Base-by-base conservation (phyloP, 2,113 vertebrate genomes). In the Rhodinocichla rosea region DNA sequence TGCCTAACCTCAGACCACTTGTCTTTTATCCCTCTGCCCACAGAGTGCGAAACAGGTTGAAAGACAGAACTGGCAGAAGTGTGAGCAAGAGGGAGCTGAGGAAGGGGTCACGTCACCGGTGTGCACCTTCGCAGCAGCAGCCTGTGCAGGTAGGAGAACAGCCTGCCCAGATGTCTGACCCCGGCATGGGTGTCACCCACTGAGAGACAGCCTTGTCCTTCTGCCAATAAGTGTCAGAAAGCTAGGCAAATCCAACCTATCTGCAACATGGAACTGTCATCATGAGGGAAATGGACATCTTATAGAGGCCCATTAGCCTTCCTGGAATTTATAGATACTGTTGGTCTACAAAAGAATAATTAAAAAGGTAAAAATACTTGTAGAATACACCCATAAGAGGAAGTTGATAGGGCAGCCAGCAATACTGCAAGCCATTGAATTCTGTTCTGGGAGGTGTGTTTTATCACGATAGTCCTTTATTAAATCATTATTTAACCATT, bases 61-160 rank as follows among this genome's bases (percentile, higher is more conserved):
- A 44, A 60, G 28, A 10, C 45, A 81, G 63, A 49, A 3, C 4
- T 6, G 24, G 32, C n/a, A 69, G 50, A 77, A 50, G 39, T 44
- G 32, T 4, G 8, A 60, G 69, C 39, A 33, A 18, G 19, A 68
- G 27, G 24, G 24, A 47, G 42, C 30, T 47, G 74, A 75, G 15
- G 20, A 57, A 74, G 10, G 15, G 16, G 47, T 42, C 50, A 6
- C 0, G 7, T 9, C 42, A 22, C 5, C 6, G 37, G 32, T 1
- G 9, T 1, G 40, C 27, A 18, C 28, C n/a, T 59, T 30, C 3
- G 5, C 12, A 64, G 68, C 57, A 76, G 76, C 32, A 57, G 70
- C n/a, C 40, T 69, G 55, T 5, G 11, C 0, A 0, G 21, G 30
- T 27, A 14, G 10, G 33, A 68, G 50, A 74, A 45, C 50, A 73